Evolutionary conservation across 2,113 vertebrate genomes (phyloP).

Genomic region (Cavia aperea): DNA sequence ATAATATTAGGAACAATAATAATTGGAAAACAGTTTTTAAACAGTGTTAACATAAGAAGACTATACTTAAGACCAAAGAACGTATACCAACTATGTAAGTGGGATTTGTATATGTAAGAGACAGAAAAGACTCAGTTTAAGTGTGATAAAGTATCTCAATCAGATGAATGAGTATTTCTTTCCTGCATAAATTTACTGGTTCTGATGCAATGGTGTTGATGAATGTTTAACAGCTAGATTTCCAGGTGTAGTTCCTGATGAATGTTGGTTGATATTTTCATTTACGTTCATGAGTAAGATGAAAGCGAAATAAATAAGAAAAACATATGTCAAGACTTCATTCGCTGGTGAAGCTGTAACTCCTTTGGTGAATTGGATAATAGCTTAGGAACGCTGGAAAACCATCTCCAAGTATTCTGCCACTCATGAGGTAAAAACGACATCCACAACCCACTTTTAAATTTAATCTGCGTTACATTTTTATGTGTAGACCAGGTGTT

Average conservation of each 20-base stretch:
- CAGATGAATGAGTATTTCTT: neutral
- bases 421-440: neutral
- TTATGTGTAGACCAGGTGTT: neutral
- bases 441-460: neutral
- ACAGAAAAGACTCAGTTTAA: neutral
- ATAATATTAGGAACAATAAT: neutral
- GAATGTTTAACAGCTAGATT: constrained; percentile 36
- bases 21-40: neutral
- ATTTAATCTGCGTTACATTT: neutral
- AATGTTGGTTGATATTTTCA: constrained; percentile 39
- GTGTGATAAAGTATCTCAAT: neutral
- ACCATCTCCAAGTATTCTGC: neutral
- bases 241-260: constrained; percentile 41
- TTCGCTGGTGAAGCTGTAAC: constrained; percentile 18
- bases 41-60: neutral
- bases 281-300: constrained; percentile 40
- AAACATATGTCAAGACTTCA: neutral
- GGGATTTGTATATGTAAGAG: too few species aligned
- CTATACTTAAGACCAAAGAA: neutral
- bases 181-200: neutral
- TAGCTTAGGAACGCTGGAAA: constrained; percentile 13
- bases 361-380: constrained; percentile 12
- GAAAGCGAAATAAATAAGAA: constrained; percentile 42
- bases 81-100: neutral
- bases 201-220: neutral